Conservation (phyloP, 2,888 invertebrate genomes). For the Cheiracanthium punctorium region DNA sequence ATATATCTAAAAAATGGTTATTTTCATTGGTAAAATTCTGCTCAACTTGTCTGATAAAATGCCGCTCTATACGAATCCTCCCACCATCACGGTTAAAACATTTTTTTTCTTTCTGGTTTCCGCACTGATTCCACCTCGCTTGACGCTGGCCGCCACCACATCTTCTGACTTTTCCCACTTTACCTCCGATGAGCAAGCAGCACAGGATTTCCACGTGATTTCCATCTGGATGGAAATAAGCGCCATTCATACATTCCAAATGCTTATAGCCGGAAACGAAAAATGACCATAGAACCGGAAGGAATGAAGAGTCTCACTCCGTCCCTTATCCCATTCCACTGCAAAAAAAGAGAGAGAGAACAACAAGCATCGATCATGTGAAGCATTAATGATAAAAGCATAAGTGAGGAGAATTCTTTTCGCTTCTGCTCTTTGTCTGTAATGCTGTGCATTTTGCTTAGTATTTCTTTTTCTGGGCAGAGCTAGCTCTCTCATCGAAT, state of each 20-base stretch:
- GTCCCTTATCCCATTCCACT: neutral
- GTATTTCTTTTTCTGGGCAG: too few species aligned
- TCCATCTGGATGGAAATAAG: conserved; percentile 2
- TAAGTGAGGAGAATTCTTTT: neutral
- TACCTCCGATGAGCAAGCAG: neutral
- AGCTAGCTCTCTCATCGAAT: too few species aligned
- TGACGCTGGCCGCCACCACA: too few species aligned
- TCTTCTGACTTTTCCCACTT: neutral
- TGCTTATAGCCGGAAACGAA: conserved; percentile 39
- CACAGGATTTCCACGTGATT: neutral
- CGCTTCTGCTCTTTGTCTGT: too few species aligned
- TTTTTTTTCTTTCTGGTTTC: too few species aligned
- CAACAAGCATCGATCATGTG: neutral
- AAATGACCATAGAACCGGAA: conserved; percentile 58
- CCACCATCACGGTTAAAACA: too few species aligned
- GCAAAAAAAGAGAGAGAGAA: neutral
- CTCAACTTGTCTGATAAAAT: too few species aligned
- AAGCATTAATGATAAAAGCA: conserved; percentile 1
- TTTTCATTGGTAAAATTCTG: too few species aligned
- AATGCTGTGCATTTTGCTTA: too few species aligned
- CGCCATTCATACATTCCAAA: neutral
- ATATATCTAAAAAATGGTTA: too few species aligned
- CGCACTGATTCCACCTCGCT: too few species aligned
- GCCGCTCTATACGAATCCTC: too few species aligned
- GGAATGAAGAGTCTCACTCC: conserved; percentile 19